Evolutionary conservation across 2,888 invertebrate species (phyloP).

Genomic region (Protophormia terraenovae): DNA sequence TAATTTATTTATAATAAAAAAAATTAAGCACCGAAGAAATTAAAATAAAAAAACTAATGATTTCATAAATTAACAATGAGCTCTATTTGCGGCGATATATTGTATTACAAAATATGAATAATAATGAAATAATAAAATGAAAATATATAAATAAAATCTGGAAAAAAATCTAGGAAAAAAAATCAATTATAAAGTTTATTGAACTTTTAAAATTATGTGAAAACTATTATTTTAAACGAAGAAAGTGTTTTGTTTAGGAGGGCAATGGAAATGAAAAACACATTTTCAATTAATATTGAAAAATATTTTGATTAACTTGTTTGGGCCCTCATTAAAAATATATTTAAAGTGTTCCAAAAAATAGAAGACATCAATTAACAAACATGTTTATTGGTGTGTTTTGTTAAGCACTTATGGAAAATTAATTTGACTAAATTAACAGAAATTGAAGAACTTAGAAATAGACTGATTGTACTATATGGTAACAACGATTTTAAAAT

Average conservation of each 20-base stretch:
- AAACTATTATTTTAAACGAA: constrained; percentile 2
- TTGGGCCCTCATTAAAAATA: not conserved
- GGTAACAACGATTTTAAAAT: no score
- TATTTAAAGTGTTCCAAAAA: constrained; percentile 12
- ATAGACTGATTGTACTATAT: no score
- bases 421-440: not conserved
- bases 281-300: constrained; percentile 15
- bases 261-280: not conserved
- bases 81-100: constrained; percentile 4
- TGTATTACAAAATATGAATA: constrained; percentile 41
- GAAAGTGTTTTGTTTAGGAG: constrained; percentile 11
- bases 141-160: constrained; percentile 3
- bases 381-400: constrained; percentile 2
- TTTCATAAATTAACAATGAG: constrained; percentile 40
- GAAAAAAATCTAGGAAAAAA: not conserved
- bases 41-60: constrained; percentile 22
- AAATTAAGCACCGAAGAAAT: not conserved
- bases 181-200: constrained; percentile 15
- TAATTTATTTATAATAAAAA: constrained; percentile 29
- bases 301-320: constrained; percentile 44
- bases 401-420: constrained; percentile 8
- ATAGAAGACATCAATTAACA: constrained; percentile 37
- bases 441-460: no score
- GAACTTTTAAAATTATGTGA: constrained; percentile 36
- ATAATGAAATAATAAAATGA: no score